phyloP scores from a whole-genome alignment of 2,888 invertebrate genomes.

The Drosophila lutescens region DNA sequence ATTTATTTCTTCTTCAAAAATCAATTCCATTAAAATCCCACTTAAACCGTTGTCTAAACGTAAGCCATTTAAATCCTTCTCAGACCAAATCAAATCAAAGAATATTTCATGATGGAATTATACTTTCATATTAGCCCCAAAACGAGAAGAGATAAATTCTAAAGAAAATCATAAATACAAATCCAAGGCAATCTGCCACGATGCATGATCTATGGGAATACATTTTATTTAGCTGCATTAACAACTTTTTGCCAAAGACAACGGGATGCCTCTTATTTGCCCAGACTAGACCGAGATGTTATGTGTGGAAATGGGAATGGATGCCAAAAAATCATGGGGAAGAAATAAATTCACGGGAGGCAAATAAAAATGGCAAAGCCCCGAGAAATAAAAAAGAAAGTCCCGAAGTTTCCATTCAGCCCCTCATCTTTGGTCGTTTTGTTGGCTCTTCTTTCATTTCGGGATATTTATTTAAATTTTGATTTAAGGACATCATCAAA shows the following conservation, averaged over 20 bases:
- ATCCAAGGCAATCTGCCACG: conserved; percentile 69
- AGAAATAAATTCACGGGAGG: conserved; percentile 34
- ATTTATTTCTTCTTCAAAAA: background rate
- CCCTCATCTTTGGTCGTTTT: conserved; percentile 14
- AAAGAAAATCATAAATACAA: conserved; percentile 64
- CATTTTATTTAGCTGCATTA: conserved; percentile 60
- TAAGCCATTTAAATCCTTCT: conserved; percentile 36
- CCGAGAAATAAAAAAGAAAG: conserved; percentile 30
- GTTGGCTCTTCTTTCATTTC: conserved; percentile 27
- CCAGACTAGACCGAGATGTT: conserved; percentile 15
- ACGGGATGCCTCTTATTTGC: conserved; percentile 41
- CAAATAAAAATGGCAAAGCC: conserved; percentile 39
- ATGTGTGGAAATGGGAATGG: conserved; percentile 1
- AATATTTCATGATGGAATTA: conserved; percentile 68
- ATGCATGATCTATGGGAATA: conserved; percentile 70
- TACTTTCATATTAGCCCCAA: conserved; percentile 60
- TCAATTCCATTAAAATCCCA: background rate
- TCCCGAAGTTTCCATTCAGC: conserved; percentile 9
- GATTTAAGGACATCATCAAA: conserved; percentile 80
- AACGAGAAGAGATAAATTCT: conserved; percentile 20
- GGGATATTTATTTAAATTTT: conserved; percentile 79
- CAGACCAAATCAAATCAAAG: conserved; percentile 35
- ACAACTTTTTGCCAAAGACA: conserved; percentile 44
- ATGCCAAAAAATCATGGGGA: conserved; percentile 32
- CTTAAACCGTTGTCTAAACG: conserved; percentile 1